Base-by-base conservation (phyloP, 2,888 invertebrate species). In the Neoscelio sp. region DNA sequence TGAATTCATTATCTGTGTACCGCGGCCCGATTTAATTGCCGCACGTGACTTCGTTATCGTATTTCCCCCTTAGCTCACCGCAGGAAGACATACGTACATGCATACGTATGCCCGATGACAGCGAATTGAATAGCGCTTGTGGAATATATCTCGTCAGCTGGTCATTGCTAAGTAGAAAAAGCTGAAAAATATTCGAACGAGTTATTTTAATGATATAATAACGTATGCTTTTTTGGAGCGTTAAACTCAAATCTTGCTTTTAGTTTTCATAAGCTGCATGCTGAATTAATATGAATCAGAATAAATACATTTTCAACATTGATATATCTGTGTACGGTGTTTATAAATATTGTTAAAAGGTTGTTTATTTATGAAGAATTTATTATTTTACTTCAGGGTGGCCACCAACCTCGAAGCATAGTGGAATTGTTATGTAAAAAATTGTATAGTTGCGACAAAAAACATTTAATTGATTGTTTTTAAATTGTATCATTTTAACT, bases 1-100 rank as follows among this genome's bases (percentile, higher is more conserved):
- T 85, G 80, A 88, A 88, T 88, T 88, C 83, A 89, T 89, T 87
- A 87, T 85, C 85, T 82, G 38, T 44, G 64, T 74, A 71, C 64
- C 75, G 70, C 68, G 82, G 83, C 48, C 46, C 81, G 84, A 86
- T 89, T 89, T 89, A 89, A 89, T 89, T 89, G 87, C 88, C 82
- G 80, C 82, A 81, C 82, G 85, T 82, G 85, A 84, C 81, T 82
- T 81, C 76, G 80, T 81, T 81, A 80, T 81, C 78, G 64, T 38
- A 46, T 40, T 30, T 4, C 10, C 33, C 20, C 26, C 44, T 15
- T 48, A 26, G 44, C 54, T 68, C 23, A 30, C 44, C 30, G 48
- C 44, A 65, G 58, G 52, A 35, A 33, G 67, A 42, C 68, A 35
- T 42, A 70, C 44, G 70, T 65, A 71, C 67, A 71, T 56, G 67